Evolutionary conservation across 2,888 invertebrate species (phyloP).

Genomic region (Caenorhabditis sinica): DNA sequence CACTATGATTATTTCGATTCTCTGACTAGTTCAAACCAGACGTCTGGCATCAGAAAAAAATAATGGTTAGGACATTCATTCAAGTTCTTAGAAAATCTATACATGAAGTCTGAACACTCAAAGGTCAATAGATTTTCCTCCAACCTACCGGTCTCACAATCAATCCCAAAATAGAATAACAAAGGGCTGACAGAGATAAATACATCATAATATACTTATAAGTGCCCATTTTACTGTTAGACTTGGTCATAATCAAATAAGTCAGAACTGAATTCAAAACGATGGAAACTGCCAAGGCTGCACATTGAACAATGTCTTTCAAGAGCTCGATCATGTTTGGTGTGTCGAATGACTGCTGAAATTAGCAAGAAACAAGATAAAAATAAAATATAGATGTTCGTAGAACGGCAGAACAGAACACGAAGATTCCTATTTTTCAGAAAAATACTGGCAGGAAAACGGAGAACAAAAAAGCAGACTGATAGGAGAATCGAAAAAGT

Average conservation of each 20-base stretch:
- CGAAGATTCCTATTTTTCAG: background rate
- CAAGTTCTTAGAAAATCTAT: too few relatives aligned
- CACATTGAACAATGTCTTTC: slow-evolving; percentile 26
- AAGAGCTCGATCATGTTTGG: slow-evolving; percentile 31
- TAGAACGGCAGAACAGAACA: slow-evolving; percentile 1
- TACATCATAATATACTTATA: slow-evolving; percentile 59
- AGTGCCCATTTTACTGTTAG: slow-evolving; percentile 48
- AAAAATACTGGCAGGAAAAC: slow-evolving; percentile 13
- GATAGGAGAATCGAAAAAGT: background rate
- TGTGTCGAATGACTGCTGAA: slow-evolving; percentile 15
- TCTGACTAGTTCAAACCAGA: background rate
- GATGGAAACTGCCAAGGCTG: slow-evolving; percentile 23
- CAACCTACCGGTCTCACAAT: slow-evolving; percentile 45
- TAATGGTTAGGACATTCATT: too few relatives aligned
- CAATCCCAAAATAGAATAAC: slow-evolving; percentile 33
- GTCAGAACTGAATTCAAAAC: slow-evolving; percentile 41
- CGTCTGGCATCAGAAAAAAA: background rate
- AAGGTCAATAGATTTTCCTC: background rate
- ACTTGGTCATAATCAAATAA: slow-evolving; percentile 49
- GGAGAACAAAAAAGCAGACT: background rate
- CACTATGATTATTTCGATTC: background rate
- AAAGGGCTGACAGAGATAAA: slow-evolving; percentile 33
- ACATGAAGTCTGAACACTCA: background rate
- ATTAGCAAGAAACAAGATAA: slow-evolving; percentile 13
- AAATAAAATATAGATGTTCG: slow-evolving; percentile 9